A percentile compares a stretch with the other conserved stretches of the same genome.
Evolutionary conservation across 2,888 invertebrate species (phyloP).

Genomic region (Campaea margaritaria): DNA sequence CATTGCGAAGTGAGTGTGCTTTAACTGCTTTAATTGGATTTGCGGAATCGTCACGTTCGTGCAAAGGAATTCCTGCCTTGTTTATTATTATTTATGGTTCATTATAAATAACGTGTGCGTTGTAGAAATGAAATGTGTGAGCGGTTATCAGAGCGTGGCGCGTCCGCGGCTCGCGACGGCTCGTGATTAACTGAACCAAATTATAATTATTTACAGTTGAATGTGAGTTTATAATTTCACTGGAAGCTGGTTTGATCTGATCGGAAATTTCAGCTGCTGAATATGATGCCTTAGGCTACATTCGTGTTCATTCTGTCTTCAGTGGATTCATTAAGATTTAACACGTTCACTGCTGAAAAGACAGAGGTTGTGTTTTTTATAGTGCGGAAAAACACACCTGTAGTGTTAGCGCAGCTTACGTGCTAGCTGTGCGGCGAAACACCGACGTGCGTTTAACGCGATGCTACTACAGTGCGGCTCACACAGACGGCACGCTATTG

Average conservation of each 20-base stretch:
- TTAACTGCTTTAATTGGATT: constrained; percentile 76
- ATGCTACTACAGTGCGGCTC: too few relatives aligned
- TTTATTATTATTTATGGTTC: constrained; percentile 64
- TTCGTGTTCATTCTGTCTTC: too few relatives aligned
- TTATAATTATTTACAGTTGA: constrained; percentile 73
- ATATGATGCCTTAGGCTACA: too few relatives aligned
- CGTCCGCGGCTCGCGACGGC: constrained; percentile 68
- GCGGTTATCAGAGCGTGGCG: constrained; percentile 74
- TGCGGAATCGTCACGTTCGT: constrained; percentile 49
- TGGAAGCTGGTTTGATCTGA: constrained; percentile 41
- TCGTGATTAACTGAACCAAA: constrained; percentile 75
- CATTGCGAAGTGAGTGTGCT: constrained; percentile 66
- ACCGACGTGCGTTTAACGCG: too few relatives aligned
- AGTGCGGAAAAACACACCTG: too few relatives aligned
- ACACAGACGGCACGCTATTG: too few relatives aligned
- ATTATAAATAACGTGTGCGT: constrained; percentile 54
- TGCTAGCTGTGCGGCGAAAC: too few relatives aligned
- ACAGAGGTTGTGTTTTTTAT: too few relatives aligned
- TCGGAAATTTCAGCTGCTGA: constrained; percentile 14
- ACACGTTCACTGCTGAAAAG: too few relatives aligned
- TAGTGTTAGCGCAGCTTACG: too few relatives aligned
- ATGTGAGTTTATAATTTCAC: constrained; percentile 54
- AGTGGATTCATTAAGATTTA: too few relatives aligned
- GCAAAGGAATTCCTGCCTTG: constrained; percentile 61
- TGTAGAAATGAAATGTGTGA: constrained; percentile 80